These are phyloP conservation scores for Geotrypetes seraphini DNA, from an alignment of 2,797 vertebrate species.

Conservation along the genomic window DNA sequence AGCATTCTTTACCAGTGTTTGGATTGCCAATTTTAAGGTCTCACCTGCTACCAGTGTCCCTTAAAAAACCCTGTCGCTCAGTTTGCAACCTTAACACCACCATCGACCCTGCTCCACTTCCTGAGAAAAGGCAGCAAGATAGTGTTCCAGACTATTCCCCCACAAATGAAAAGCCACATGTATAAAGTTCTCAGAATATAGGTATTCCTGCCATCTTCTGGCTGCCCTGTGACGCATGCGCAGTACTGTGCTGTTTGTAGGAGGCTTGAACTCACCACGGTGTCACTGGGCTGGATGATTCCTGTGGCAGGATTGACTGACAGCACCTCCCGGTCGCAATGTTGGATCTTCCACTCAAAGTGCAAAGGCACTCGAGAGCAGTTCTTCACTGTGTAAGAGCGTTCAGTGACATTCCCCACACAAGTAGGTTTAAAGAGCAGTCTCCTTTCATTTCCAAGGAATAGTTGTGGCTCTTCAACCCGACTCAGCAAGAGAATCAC, in stretches of 20 bases:
- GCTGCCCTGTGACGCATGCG: too few relatives aligned
- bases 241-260: not conserved
- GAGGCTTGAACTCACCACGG: slow-evolving; percentile 50
- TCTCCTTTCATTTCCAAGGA: slow-evolving; percentile 54
- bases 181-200: too few relatives aligned
- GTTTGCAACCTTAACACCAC: too few relatives aligned
- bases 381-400: slow-evolving; percentile 64
- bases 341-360: slow-evolving; percentile 74
- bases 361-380: slow-evolving; percentile 59
- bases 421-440: slow-evolving; percentile 75
- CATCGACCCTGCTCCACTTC: too few relatives aligned
- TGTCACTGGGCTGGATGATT: slow-evolving; percentile 74
- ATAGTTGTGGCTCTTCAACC: slow-evolving; percentile 55
- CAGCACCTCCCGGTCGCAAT: slow-evolving; percentile 48
- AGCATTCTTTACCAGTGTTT: too few relatives aligned
- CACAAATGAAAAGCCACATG: too few relatives aligned
- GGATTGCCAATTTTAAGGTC: too few relatives aligned
- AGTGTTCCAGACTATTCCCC: too few relatives aligned
- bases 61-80: too few relatives aligned
- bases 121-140: too few relatives aligned
- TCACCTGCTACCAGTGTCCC: too few relatives aligned
- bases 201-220: too few relatives aligned
- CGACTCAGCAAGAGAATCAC: slow-evolving; percentile 59
- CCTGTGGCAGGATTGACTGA: slow-evolving; percentile 65
- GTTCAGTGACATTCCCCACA: slow-evolving; percentile 52